These are phyloP conservation scores for Synergus umbraculus DNA, from an alignment of 2,888 invertebrate genomes.

Conservation along the genomic window DNA sequence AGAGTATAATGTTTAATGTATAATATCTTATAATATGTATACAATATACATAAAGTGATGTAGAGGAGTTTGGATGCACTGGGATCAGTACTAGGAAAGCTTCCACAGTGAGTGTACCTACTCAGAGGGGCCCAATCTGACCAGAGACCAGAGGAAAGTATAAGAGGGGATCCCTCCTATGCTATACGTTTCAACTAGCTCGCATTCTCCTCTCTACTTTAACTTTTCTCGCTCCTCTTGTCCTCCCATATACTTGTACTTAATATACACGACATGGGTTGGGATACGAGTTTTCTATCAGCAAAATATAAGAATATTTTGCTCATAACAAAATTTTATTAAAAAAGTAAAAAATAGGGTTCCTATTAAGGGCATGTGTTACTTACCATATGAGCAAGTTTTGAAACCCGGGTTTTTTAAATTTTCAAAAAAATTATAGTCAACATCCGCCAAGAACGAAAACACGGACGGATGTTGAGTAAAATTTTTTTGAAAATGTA, in stretches of 20 bases:
- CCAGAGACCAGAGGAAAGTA: conserved; percentile 54
- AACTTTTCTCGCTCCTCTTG: conserved; percentile 2
- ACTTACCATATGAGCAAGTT: no score
- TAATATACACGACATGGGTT: no score
- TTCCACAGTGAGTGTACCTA: conserved; percentile 55
- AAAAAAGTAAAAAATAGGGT: background rate
- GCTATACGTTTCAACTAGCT: conserved; percentile 12
- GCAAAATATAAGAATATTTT: background rate
- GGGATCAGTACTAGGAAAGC: conserved; percentile 50
- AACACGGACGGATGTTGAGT: no score
- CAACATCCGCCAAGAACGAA: no score
- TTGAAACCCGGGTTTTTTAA: no score
- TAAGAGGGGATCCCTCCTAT: conserved; percentile 8
- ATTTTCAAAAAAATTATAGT: no score
- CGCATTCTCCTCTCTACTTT: background rate
- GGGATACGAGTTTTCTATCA: background rate
- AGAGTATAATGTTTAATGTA: no score
- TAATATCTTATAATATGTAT: no score
- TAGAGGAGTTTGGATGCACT: background rate
- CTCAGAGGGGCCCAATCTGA: conserved; percentile 61
- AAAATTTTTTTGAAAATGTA: no score
- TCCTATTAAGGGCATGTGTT: no score
- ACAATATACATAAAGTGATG: no score
- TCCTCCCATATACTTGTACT: background rate
- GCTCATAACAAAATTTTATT: background rate